A percentile compares a stretch with the other conserved stretches of the same genome.
These are phyloP conservation scores for Conops quadrifasciatus DNA, from an alignment of 2,888 invertebrate genomes.

Conservation along the genomic window DNA sequence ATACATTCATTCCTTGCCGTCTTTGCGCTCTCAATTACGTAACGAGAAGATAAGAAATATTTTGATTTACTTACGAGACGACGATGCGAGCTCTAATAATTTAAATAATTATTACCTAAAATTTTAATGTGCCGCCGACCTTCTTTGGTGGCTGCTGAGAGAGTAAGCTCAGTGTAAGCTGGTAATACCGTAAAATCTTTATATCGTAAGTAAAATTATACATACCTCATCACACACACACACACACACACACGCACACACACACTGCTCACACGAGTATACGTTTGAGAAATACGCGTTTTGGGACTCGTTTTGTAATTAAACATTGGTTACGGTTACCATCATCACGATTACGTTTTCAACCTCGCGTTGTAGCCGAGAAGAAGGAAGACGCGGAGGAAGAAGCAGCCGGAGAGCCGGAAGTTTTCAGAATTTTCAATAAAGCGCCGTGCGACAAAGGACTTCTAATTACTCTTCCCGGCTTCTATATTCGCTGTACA, in stretches of 20 bases:
- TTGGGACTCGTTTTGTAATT: slow-evolving; percentile 29
- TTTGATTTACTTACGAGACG: slow-evolving; percentile 42
- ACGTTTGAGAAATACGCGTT: slow-evolving; percentile 5
- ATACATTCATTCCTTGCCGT: neutral
- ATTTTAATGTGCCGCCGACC: slow-evolving; percentile 16
- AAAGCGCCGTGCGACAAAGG: slow-evolving; percentile 31
- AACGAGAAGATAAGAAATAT: slow-evolving; percentile 33
- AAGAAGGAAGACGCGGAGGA: slow-evolving; percentile 29
- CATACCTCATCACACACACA: slow-evolving; percentile 18
- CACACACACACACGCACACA: slow-evolving; percentile 13
- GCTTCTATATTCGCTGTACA: too few species aligned
- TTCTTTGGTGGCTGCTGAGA: neutral
- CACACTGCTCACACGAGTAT: neutral
- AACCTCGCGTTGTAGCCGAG: slow-evolving; percentile 8
- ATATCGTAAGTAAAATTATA: slow-evolving; percentile 21
- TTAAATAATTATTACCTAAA: slow-evolving; percentile 41
- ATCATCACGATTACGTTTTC: neutral
- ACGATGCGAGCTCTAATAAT: slow-evolving; percentile 38
- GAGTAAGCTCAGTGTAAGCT: neutral
- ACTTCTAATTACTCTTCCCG: slow-evolving; percentile 27
- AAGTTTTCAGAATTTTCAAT: slow-evolving; percentile 24
- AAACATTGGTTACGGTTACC: slow-evolving; percentile 34
- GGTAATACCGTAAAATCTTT: slow-evolving; percentile 27
- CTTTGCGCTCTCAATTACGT: neutral
- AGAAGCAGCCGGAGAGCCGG: slow-evolving; percentile 42